Conservation (phyloP, 2,888 invertebrate genomes). For the Sclerodermus sp. region DNA sequence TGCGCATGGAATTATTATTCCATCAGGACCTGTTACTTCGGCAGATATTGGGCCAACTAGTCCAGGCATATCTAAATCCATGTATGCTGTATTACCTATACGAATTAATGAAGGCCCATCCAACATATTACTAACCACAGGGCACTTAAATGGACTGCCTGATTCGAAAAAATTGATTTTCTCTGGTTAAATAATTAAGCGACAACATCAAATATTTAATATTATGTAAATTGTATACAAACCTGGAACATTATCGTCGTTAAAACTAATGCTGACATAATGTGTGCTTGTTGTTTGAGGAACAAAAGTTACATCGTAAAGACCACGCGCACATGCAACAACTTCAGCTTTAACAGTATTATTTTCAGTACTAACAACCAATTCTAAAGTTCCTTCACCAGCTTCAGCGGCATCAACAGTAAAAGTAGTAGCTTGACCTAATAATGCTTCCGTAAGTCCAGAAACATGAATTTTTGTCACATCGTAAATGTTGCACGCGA, state of each 20-base stretch:
- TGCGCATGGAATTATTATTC: constrained; percentile 57
- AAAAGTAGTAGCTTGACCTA: constrained; percentile 87
- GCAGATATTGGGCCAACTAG: constrained; percentile 56
- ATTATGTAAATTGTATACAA: background rate
- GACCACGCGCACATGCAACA: constrained; percentile 84
- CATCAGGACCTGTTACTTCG: constrained; percentile 63
- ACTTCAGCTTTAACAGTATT: constrained; percentile 89
- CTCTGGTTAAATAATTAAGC: constrained; percentile 9
- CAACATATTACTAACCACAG: constrained; percentile 60
- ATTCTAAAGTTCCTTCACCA: constrained; percentile 88
- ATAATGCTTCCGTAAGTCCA: constrained; percentile 49
- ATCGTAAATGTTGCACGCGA: constrained; percentile 92
- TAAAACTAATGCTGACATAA: constrained; percentile 91
- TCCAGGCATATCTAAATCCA: constrained; percentile 56
- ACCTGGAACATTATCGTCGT: constrained; percentile 84
- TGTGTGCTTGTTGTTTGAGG: constrained; percentile 89
- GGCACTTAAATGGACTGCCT: constrained; percentile 87
- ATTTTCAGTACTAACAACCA: constrained; percentile 87
- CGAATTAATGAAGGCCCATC: constrained; percentile 52
- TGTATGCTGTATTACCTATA: constrained; percentile 52
- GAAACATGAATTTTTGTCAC: constrained; percentile 68
- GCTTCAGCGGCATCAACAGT: constrained; percentile 94
- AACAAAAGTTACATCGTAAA: constrained; percentile 90
- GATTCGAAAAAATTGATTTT: too few relatives aligned
- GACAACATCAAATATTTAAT: background rate